phyloP scores from a whole-genome alignment of 1,140 invertebrate species.

The Limonius californicus region DNA sequence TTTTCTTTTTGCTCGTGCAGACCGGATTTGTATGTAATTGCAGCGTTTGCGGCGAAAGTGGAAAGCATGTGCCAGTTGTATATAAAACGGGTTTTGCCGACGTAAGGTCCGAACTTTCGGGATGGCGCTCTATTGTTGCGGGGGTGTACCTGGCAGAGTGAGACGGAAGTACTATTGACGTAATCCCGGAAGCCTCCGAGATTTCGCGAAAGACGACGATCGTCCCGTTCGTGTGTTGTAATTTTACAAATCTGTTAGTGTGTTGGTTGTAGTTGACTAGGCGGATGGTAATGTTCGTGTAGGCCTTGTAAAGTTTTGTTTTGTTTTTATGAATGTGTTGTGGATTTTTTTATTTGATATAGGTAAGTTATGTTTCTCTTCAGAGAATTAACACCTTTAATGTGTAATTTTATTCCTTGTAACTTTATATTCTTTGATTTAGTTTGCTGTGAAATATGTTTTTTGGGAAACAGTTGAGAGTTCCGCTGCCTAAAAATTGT shows the following conservation, averaged over 20 bases:
- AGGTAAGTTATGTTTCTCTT: no score
- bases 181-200: constrained; percentile 28
- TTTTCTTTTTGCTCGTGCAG: not conserved
- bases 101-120: not conserved
- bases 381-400: no score
- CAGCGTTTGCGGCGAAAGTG: no score
- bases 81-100: not conserved
- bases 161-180: constrained; percentile 30
- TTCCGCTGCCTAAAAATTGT: no score
- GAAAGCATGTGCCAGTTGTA: not conserved
- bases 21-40: not conserved
- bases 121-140: constrained; percentile 23
- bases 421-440: no score
- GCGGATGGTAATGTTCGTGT: no score
- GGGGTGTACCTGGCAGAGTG: constrained; percentile 23
- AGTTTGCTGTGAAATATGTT: no score
- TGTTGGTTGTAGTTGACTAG: not conserved
- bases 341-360: no score
- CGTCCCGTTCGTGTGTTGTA: constrained; percentile 12
- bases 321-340: no score
- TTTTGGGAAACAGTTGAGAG: no score
- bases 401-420: no score
- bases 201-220: constrained; percentile 19
- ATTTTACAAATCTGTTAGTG: constrained; percentile 14
- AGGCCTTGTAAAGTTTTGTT: no score